Evolutionary conservation across 2,113 vertebrate species (phyloP).

Genomic region (Syngnathus floridae): DNA sequence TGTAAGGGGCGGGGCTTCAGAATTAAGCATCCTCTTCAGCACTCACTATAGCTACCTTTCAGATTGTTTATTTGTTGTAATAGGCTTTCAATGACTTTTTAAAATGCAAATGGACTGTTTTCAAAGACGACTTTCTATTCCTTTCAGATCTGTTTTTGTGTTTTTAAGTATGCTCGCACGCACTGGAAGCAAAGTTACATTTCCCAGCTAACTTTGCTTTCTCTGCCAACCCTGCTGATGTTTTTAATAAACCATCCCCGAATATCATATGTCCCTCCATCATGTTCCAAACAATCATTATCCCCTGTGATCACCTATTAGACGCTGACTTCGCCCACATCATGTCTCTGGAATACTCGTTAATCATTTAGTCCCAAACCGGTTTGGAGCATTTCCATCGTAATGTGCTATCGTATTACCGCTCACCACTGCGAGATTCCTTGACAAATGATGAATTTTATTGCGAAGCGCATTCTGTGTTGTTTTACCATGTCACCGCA

Average conservation of each 20-base stretch:
- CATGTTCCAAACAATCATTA: slow-evolving; percentile 24
- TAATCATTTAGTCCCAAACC: slow-evolving; percentile 25
- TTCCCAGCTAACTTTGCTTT: slow-evolving; percentile 25
- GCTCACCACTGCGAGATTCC: slow-evolving; percentile 12
- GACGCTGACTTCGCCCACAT: neutral
- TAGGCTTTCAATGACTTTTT: too few relatives aligned
- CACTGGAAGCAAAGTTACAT: slow-evolving; percentile 40
- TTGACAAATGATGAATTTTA: slow-evolving; percentile 27
- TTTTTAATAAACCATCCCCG: neutral
- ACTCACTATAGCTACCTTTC: too few relatives aligned
- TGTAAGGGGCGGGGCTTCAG: too few relatives aligned
- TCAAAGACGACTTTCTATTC: neutral
- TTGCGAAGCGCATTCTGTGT: slow-evolving; percentile 8
- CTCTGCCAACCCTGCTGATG: slow-evolving; percentile 29
- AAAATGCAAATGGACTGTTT: neutral
- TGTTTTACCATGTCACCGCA: slow-evolving; percentile 19
- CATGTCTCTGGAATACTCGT: slow-evolving; percentile 4
- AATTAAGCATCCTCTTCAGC: too few relatives aligned
- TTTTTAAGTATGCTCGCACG: slow-evolving; percentile 12
- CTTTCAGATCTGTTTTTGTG: neutral
- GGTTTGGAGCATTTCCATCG: slow-evolving; percentile 22
- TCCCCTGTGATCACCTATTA: slow-evolving; percentile 11
- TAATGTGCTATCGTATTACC: slow-evolving; percentile 16
- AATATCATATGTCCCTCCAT: slow-evolving; percentile 8
- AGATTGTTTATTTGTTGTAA: too few relatives aligned